Evolutionary conservation across 2,797 vertebrate species (phyloP), one percentile per base, ranked within the genome.

Genomic region (Antrozous pallidus): DNA sequence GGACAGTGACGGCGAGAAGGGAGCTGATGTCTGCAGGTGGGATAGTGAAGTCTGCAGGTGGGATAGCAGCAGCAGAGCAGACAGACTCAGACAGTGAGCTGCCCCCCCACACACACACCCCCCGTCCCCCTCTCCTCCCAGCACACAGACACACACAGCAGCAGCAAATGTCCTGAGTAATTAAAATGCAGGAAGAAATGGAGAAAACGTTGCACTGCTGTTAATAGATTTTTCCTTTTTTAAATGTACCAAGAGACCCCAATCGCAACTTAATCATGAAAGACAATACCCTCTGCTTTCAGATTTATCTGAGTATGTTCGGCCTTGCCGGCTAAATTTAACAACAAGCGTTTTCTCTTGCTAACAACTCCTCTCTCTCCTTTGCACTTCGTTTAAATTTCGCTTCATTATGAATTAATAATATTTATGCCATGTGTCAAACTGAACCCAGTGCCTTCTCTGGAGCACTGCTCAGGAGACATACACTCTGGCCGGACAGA

Each of bases 361-460:
- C 90, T 96, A 93, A 90, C 74, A 67, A 61, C 84, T 7, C 56
- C 67, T 63, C 74, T 61, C 78, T 85, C 77, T 78, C 65, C 80
- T 65, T 84, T 73, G 88, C 42, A 73, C 79, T 95, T 86, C 8
- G 45, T 85, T 96, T 92, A 87, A 92, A 95, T 93, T 74, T 78
- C 77, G 54, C 88, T 82, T 96, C 90, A 28, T 96, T 93, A 90
- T 90, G 87, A 97, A 93, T 87, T 93, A 94, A 88, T 96, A 93
- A 91, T 96, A 95, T 94, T 93, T 85, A 91, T 74, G 80, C 94
- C 94, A 79, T 93, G 95, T 90, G 95, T 93, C 90, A 61, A 71
- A n/a, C 61, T 20, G 13, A 95, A 87, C 96, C 93, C 4, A 88
- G 92, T 33, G 80, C 77, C 93, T 95, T 91, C 93, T 65, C 67